These are phyloP conservation scores for Amblyopsis rosae DNA, from an alignment of 2,113 vertebrate genomes.

Conservation along the genomic window DNA sequence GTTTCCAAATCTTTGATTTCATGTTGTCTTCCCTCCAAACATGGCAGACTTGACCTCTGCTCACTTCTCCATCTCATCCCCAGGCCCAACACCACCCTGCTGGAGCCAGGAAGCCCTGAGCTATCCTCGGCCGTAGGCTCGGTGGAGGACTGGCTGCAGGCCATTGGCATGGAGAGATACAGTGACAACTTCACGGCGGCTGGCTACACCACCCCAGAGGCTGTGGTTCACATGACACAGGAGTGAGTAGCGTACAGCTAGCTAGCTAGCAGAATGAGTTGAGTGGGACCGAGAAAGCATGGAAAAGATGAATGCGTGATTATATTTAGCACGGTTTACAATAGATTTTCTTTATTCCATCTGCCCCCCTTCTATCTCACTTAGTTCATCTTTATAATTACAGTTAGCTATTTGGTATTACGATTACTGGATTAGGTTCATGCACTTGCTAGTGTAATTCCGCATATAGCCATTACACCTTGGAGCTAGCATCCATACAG, in stretches of 20 bases:
- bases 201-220: slow-evolving; percentile 90
- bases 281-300: not conserved
- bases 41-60: not conserved
- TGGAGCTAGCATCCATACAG: slow-evolving; percentile 18
- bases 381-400: slow-evolving; percentile 12
- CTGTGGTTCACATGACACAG: slow-evolving; percentile 94
- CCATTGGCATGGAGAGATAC: slow-evolving; percentile 97
- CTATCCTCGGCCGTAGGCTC: slow-evolving; percentile 83
- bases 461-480: slow-evolving; percentile 38
- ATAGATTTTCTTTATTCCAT: not conserved
- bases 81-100: slow-evolving; percentile 88
- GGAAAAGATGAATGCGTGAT: too few species aligned
- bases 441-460: slow-evolving; percentile 22
- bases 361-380: not conserved
- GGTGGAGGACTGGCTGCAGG: slow-evolving; percentile 93
- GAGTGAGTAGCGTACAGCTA: slow-evolving; percentile 82
- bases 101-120: slow-evolving; percentile 91
- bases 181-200: slow-evolving; percentile 95
- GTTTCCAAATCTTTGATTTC: not conserved
- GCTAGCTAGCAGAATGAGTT: slow-evolving; percentile 17
- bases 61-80: slow-evolving; percentile 9
- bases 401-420: not conserved
- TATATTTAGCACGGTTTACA: not conserved
- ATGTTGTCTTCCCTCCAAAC: not conserved
- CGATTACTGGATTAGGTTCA: slow-evolving; percentile 27